These are phyloP conservation scores for Orestias chungarensis DNA, from an alignment of 2,797 vertebrate genomes.

Conservation along the genomic window DNA sequence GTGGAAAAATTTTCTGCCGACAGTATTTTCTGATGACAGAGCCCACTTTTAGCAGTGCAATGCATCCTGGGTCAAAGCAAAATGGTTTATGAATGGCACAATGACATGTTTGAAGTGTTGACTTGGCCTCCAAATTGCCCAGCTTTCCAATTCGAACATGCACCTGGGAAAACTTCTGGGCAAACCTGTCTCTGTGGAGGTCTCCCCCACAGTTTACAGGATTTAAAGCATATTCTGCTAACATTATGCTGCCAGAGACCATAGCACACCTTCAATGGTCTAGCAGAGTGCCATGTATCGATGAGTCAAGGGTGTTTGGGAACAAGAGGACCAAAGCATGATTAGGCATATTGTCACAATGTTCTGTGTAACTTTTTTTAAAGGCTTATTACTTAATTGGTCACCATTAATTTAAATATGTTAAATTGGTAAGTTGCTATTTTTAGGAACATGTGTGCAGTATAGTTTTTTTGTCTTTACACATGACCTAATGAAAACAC, in stretches of 20 bases:
- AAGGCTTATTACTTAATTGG: not conserved
- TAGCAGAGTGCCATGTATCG: not conserved
- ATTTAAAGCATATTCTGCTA: not conserved
- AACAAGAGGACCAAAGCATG: not conserved
- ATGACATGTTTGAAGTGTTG: not conserved
- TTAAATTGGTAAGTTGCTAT: no score
- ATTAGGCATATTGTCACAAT: not conserved
- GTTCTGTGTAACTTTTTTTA: not conserved
- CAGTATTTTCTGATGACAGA: not conserved
- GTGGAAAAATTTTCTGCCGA: not conserved
- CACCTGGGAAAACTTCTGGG: not conserved
- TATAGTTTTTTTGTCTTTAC: no score
- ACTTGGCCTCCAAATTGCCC: not conserved
- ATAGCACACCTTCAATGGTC: not conserved
- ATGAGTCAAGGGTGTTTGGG: not conserved
- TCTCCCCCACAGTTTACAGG: not conserved
- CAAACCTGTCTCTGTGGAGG: not conserved
- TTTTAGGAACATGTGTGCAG: no score
- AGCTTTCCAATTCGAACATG: not conserved
- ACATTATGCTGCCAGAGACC: no score
- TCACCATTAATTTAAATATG: no score
- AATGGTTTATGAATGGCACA: not conserved
- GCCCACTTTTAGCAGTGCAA: not conserved
- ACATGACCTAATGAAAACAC: no score
- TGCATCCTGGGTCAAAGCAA: not conserved